Conservation (phyloP, 2,113 vertebrate species). For the Cyrtonyx montezumae region DNA sequence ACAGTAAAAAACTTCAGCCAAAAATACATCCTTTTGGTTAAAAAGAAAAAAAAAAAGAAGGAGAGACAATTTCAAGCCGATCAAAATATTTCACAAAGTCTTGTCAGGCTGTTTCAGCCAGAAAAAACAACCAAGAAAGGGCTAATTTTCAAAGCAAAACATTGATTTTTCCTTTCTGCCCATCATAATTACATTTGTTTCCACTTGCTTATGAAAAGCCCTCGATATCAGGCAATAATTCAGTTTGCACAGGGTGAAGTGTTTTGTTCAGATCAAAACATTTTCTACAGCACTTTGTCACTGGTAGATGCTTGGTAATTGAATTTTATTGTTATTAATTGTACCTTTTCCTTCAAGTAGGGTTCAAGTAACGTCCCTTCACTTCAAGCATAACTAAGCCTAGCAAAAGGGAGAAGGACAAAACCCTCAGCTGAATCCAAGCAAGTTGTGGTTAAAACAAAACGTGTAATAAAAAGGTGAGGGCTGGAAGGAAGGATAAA, state of each 20-base stretch:
- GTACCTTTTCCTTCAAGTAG: neutral
- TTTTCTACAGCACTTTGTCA: neutral
- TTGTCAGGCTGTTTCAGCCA: constrained; percentile 4
- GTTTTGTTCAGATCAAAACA: neutral
- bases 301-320: neutral
- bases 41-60: neutral
- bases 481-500: neutral
- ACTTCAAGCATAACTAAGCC: neutral
- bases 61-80: neutral
- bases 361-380: neutral
- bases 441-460: neutral
- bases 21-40: constrained; percentile 8
- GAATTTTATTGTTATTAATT: neutral
- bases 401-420: neutral
- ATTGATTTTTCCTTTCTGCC: constrained; percentile 10
- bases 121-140: constrained; percentile 16
- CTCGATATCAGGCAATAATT: neutral
- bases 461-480: neutral
- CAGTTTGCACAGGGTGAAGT: neutral
- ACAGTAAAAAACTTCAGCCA: constrained; percentile 16
- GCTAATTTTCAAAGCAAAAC: constrained; percentile 41
- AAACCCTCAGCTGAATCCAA: neutral
- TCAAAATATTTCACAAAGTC: constrained; percentile 26
- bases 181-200: constrained; percentile 20
- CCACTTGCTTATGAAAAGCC: neutral